Base-by-base conservation (phyloP, 2,113 vertebrate species). In the human (Homo sapiens) region DNA sequence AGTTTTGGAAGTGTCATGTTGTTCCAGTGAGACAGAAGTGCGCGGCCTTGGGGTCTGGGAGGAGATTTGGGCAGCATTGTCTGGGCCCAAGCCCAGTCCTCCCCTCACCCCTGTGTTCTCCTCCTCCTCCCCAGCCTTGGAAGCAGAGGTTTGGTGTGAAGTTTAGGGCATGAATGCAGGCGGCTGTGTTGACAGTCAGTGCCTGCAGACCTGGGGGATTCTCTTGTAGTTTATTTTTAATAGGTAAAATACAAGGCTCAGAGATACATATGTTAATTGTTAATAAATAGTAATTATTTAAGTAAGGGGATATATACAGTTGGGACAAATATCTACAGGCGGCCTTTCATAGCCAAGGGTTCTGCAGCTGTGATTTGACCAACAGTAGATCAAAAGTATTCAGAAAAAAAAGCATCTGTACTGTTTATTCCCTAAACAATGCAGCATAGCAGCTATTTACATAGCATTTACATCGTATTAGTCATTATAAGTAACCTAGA, bases 81-180 rank as follows among this genome's bases (percentile, higher is more conserved):
- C 1, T 5, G 43, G 80, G 48, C 27, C 32, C 18, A 32, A 2
- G 12, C 18, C 23, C 23, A 1, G 7, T 11, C 35, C 17, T 13
- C 12, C 8, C 50, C 23, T 20, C 35, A 11, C 0, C 6, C 13
- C 27, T 6, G 1, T 1, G 8, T 8, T 7, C 18, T 17, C 25
- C 52, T 32, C 2, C 12, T 73, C 8, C 23, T 4, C 45, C 40
- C 59, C 22, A 45, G 68, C 30, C 35, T 43, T 78, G 35, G 79
- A 25, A 82, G 61, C 43, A 12, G 75, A 73, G 72, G 66, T 7
- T 73, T 25, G 30, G 30, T 35, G 48, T 80, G 72, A 94, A 55
- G 43, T 45, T 57, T 30, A 50, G 27, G 66, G 23, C 35, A 11
- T 2, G 4, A 35, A 73, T 18, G 13, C n/a, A 75, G 9, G 9